These are phyloP conservation scores for Pseudococcus viburni DNA, from an alignment of 2,888 invertebrate species.

Conservation along the genomic window DNA sequence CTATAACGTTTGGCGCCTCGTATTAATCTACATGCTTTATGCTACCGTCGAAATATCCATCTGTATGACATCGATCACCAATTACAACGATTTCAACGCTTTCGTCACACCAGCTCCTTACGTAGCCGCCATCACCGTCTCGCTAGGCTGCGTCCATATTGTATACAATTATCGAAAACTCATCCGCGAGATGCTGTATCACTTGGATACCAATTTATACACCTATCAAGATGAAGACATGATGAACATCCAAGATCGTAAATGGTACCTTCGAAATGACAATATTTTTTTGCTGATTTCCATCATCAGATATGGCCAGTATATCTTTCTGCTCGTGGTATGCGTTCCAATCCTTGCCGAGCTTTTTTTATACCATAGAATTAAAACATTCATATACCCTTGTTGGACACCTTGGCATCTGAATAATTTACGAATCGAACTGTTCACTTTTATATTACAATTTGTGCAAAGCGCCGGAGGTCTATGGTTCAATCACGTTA, in stretches of 20 bases:
- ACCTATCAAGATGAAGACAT: neutral
- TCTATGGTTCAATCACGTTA: neutral
- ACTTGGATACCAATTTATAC: neutral
- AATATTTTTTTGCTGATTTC: neutral
- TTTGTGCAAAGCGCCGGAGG: neutral
- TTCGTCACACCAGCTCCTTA: neutral
- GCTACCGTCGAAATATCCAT: neutral
- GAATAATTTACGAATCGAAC: neutral
- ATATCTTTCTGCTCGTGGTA: neutral
- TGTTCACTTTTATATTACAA: neutral
- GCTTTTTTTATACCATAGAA: neutral
- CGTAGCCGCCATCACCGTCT: neutral
- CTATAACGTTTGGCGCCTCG: neutral
- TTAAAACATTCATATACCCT: neutral
- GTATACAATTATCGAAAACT: neutral
- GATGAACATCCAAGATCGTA: neutral
- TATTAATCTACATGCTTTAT: neutral
- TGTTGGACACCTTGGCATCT: neutral
- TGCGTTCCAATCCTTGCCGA: neutral
- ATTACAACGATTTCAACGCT: neutral
- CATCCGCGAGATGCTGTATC: neutral
- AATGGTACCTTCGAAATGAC: neutral
- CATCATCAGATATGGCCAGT: neutral
- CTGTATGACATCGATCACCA: neutral
- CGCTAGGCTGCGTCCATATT: neutral